Conservation (phyloP, 2,888 invertebrate genomes). For the Drosophila mettleri region DNA sequence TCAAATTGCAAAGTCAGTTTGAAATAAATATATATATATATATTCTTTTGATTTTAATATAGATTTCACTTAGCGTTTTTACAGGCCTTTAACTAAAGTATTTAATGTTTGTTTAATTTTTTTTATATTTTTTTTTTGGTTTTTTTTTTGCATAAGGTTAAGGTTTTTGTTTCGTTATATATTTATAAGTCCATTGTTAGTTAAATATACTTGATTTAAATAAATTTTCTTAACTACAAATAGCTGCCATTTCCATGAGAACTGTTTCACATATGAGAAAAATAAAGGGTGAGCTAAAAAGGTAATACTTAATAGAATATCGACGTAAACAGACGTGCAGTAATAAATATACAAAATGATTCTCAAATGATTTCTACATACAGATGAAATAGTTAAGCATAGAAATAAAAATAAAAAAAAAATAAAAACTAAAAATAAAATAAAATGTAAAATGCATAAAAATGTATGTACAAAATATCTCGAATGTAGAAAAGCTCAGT, state of each 20-base stretch:
- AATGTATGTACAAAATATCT: constrained; percentile 36
- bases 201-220: constrained; percentile 72
- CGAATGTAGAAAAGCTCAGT: constrained; percentile 18
- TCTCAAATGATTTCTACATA: constrained; percentile 19
- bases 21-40: constrained; percentile 15
- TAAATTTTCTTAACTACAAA: constrained; percentile 85
- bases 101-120: constrained; percentile 19
- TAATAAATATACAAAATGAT: constrained; percentile 39
- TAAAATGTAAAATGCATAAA: constrained; percentile 4
- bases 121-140: background rate
- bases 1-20: constrained; percentile 13
- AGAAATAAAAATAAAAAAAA: constrained; percentile 2
- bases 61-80: constrained; percentile 46
- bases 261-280: constrained; percentile 79
- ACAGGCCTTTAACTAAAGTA: constrained; percentile 46
- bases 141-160: constrained; percentile 30
- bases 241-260: constrained; percentile 86
- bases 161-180: constrained; percentile 36
- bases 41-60: constrained; percentile 27
- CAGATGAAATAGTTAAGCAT: constrained; percentile 13
- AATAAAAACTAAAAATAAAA: background rate
- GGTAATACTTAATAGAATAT: constrained; percentile 8
- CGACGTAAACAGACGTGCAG: constrained; percentile 9
- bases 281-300: constrained; percentile 25
- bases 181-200: constrained; percentile 76